Evolutionary conservation across 2,113 vertebrate species (phyloP), one percentile per base, ranked within the genome.

Genomic region (Gasterosteus nipponicus): DNA sequence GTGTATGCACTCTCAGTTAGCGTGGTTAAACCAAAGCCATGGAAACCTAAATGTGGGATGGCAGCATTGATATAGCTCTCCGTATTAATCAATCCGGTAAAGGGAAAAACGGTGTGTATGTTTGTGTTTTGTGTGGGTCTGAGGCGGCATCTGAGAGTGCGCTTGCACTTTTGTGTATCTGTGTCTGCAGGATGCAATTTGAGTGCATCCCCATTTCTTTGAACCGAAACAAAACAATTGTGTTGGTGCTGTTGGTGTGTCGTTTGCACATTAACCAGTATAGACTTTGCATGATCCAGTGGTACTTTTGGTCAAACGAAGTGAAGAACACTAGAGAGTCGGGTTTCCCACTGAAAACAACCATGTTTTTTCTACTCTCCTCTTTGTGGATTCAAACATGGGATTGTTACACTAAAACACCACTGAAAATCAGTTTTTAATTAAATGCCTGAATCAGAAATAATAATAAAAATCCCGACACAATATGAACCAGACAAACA

Each of bases 11-110:
- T 70, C 77, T 85, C 86, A 89, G 87, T 94, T 93, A 91, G 82
- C 38, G 33, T 84, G 72, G 67, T 74, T 63, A 66, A 78, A 85
- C 83, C 75, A 84, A 11, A 80, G 83, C 82, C 67, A 78, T 67
- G 10, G 73, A 83, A 73, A 69, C 10, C 75, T 87, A 92, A 92
- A 93, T 90, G 83, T 85, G 85, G 92, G 90, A 85, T 86, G 89
- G 87, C 90, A 93, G 90, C 87, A 70, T 64, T 74, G 83, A 74
- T 82, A 57, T 46, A 80, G 64, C 79, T 53, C 73, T 83, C 75
- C 75, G 76, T 68, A 71, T 68, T 66, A 78, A 84, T 80, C 79
- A 80, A 29, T 54, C 56, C n/a, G 51, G 47, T 75, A 56, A 46
- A 74, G 58, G 75, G 74, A 54, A 26, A 54, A 79, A 89, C 60